A percentile compares a stretch with the other conserved stretches of the same genome.
Evolutionary conservation across 2,888 invertebrate genomes (phyloP).

Genomic region (Drosophila longiperda): DNA sequence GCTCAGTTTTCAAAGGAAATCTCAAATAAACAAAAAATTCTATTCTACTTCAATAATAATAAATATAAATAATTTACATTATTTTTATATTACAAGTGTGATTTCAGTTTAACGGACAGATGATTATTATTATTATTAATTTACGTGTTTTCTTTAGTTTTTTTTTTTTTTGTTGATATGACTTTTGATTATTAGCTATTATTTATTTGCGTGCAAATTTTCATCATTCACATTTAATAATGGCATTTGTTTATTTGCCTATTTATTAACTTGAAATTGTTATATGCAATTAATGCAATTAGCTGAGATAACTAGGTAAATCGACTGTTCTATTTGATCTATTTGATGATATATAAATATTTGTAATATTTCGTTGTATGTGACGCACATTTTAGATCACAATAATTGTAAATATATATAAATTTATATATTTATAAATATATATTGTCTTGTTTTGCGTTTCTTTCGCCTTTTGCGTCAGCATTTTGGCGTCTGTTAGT

Average conservation of each 20-base stretch:
- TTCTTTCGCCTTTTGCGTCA: slow-evolving; percentile 47
- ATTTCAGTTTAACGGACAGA: not conserved
- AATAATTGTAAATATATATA: slow-evolving; percentile 24
- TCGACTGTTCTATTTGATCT: slow-evolving; percentile 21
- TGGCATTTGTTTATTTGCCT: slow-evolving; percentile 11
- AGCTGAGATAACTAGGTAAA: slow-evolving; percentile 20
- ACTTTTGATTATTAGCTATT: slow-evolving; percentile 21
- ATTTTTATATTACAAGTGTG: slow-evolving; percentile 19
- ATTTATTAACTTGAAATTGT: slow-evolving; percentile 31
- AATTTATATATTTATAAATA: slow-evolving; percentile 6
- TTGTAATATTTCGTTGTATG: slow-evolving; percentile 28
- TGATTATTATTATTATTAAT: not conserved
- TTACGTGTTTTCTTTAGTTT: slow-evolving; percentile 6
- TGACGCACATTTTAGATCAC: slow-evolving; percentile 40
- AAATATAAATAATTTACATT: not conserved
- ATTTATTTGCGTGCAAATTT: slow-evolving; percentile 18
- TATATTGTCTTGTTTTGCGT: slow-evolving; percentile 29
- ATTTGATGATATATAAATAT: not conserved
- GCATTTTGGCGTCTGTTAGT: slow-evolving; percentile 52
- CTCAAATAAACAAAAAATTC: no score
- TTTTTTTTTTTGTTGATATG: slow-evolving; percentile 10
- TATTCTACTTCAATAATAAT: not conserved
- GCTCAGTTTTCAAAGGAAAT: not conserved
- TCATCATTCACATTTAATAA: slow-evolving; percentile 4
- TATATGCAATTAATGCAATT: slow-evolving; percentile 40